Conservation (phyloP, 2,797 vertebrate species). For the Pseudotriccus pelzelni region DNA sequence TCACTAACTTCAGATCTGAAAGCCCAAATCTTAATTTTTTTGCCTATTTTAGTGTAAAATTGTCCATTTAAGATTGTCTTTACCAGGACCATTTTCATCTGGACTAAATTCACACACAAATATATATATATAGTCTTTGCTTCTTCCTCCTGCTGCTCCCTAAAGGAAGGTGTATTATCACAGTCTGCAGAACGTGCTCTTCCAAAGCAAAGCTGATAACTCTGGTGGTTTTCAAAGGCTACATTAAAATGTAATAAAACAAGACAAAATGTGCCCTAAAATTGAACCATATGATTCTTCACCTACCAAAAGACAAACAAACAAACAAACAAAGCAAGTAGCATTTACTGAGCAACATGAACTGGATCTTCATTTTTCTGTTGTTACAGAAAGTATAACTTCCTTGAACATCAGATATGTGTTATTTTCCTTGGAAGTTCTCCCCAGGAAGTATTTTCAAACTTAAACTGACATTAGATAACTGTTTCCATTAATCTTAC, state of each 20-base stretch:
- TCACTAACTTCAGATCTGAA: not conserved
- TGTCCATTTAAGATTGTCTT: not conserved
- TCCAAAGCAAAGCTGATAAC: constrained; percentile 56
- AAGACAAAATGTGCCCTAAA: not conserved
- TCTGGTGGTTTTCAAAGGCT: constrained; percentile 4
- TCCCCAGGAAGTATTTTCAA: not conserved
- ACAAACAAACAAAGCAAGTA: not conserved
- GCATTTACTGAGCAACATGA: not conserved
- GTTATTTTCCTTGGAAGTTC: not conserved
- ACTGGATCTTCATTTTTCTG: not conserved
- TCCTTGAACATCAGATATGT: not conserved
- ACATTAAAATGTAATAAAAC: not conserved
- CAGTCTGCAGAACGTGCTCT: constrained; percentile 54
- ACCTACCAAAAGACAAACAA: not conserved
- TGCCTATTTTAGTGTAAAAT: not conserved
- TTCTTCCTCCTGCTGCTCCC: not conserved
- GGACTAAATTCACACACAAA: not conserved
- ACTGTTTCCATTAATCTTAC: not conserved
- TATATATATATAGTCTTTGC: not conserved
- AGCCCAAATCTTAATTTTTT: not conserved
- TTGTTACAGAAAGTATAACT: not conserved
- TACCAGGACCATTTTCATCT: not conserved
- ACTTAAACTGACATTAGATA: not conserved
- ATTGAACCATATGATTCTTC: not conserved
- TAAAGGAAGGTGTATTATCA: constrained; percentile 59